Base-by-base conservation (phyloP, 1,140 invertebrate genomes). In the Drosophila dunni region DNA sequence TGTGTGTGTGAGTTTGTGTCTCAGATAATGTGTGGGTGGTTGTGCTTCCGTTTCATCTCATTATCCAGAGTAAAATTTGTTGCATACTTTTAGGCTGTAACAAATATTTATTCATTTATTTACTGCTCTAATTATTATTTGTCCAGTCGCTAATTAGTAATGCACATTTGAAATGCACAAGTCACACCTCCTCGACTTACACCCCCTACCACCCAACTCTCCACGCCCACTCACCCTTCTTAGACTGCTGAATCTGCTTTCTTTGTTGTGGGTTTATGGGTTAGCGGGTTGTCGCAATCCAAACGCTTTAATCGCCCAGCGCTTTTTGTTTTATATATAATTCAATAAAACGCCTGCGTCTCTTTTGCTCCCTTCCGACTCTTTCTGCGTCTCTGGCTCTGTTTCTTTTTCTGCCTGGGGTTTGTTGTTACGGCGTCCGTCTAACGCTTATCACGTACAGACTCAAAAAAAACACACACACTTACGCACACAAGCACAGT, bases 341-440 rank as follows among this genome's bases (percentile, higher is more conserved):
- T 86, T 89, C 84, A 83, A 86, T 89, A 86, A 86, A 86, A 62
- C 50, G 58, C 61, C 34, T 57, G 53, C 13, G 40, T 57, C 58
- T 71, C 24, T 29, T 29, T 29, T 29, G 24, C 24, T 29, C 24
- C 24, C 6, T 29, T 29, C 24, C 3, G 24, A 4, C 24, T 29
- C 61, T 53, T 48, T 24, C 66, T 74, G 34, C 65, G 51, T 36
- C 9, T 48, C 15, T 67, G 45, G n/a, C 57, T 51, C 48, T 36
- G 50, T 4, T 33, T 51, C 60, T 40, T 20, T 24, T 24, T 33
- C 24, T 69, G 58, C 73, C 66, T 74, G 58, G 44, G 84, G 75
- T 79, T 89, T 88, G 84, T 88, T 88, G 76, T 88, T 78, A 78
- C 63, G 72, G 79, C 80, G 84, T 83, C 84, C 73, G 76, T 71